Evolutionary conservation across 2,797 vertebrate species (phyloP).

Genomic region (Chaenodraco wilsoni): DNA sequence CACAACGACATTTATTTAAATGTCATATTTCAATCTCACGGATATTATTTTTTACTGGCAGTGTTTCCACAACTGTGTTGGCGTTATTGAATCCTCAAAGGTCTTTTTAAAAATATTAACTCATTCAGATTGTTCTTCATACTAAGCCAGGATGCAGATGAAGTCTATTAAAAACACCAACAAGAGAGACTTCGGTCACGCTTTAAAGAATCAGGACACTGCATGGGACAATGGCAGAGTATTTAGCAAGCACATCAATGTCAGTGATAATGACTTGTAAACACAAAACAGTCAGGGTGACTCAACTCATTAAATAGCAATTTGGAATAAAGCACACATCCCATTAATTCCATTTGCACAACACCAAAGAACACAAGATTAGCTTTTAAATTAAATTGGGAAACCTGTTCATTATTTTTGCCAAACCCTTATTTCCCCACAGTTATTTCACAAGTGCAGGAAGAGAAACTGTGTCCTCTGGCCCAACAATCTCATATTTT

Average conservation of each 20-base stretch:
- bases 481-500: conserved; percentile 13
- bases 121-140: conserved; percentile 21
- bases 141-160: conserved; percentile 1
- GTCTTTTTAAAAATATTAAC: conserved; percentile 6
- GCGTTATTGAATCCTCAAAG: neutral
- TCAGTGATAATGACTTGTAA: conserved; percentile 61
- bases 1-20: neutral
- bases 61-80: conserved; percentile 2
- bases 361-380: conserved; percentile 40
- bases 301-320: conserved; percentile 67
- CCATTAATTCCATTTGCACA: conserved; percentile 55
- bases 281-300: conserved; percentile 65
- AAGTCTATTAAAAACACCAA: conserved; percentile 10
- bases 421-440: conserved; percentile 2
- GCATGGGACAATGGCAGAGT: conserved; percentile 25
- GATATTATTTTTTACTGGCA: conserved; percentile 12
- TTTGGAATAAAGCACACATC: conserved; percentile 49
- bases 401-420: conserved; percentile 24
- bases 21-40: neutral
- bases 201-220: conserved; percentile 18
- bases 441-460: neutral
- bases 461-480: neutral
- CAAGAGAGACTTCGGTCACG: conserved; percentile 8
- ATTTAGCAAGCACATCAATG: conserved; percentile 66
- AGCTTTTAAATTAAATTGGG: conserved; percentile 37